Evolutionary conservation across 1,140 invertebrate species (phyloP).

Genomic region (Vanessa tameamea): DNA sequence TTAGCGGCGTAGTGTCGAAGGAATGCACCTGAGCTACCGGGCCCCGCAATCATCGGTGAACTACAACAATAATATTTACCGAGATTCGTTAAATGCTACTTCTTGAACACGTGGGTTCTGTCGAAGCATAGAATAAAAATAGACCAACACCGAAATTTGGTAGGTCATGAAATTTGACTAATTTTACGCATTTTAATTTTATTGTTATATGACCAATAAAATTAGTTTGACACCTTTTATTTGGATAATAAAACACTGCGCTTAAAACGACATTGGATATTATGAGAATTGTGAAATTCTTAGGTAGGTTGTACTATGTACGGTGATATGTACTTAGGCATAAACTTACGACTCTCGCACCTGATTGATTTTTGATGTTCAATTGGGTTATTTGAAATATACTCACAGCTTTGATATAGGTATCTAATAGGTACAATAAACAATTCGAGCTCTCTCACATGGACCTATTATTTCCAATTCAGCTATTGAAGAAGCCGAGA

Average conservation of each 20-base stretch:
- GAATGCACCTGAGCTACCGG: constrained; percentile 73
- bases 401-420: no score
- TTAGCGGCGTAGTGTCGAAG: constrained; percentile 35
- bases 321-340: no score
- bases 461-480: no score
- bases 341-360: no score
- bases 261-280: background rate
- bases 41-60: constrained; percentile 48
- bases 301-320: background rate
- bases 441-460: no score
- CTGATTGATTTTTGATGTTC: background rate
- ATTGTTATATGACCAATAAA: background rate
- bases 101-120: constrained; percentile 48
- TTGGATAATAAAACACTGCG: background rate
- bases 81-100: constrained; percentile 52
- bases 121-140: background rate
- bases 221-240: constrained; percentile 3
- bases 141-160: background rate
- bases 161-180: background rate
- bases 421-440: no score
- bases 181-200: constrained; percentile 1
- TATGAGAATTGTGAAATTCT: background rate
- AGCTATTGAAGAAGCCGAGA: no score
- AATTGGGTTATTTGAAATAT: no score
- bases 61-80: constrained; percentile 59